Evolutionary conservation across 2,113 vertebrate species (phyloP).

Genomic region (Cyanoderma ruficeps): DNA sequence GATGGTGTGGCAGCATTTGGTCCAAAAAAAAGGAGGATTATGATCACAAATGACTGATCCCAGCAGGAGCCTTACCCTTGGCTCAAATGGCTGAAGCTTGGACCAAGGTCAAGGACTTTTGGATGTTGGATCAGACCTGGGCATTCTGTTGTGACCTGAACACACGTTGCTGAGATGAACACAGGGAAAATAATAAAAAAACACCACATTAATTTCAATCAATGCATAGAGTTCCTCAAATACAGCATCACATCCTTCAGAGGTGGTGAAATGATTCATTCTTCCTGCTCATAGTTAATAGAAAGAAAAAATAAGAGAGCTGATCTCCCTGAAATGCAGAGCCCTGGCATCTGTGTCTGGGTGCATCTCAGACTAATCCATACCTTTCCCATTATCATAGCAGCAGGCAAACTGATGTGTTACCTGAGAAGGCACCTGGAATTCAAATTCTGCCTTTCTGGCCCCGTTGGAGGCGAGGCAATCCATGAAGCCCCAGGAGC

Average conservation of each 20-base stretch:
- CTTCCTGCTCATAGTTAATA: not conserved
- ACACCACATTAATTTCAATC: not conserved
- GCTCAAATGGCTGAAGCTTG: not conserved
- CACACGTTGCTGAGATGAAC: not conserved
- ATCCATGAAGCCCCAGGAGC: not conserved
- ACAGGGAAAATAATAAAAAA: not conserved
- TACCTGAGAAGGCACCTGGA: not conserved
- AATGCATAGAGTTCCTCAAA: not conserved
- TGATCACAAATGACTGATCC: not conserved
- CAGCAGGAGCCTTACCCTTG: not conserved
- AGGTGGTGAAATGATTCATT: not conserved
- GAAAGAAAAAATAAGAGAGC: not conserved
- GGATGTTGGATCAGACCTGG: not conserved
- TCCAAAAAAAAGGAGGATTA: not conserved
- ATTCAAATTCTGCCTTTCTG: not conserved
- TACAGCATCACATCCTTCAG: not conserved
- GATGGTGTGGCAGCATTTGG: not conserved
- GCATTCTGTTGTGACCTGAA: not conserved
- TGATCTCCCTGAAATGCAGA: not conserved
- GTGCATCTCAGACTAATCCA: not conserved
- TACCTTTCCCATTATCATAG: not conserved
- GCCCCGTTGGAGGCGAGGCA: not conserved
- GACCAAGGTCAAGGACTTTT: not conserved
- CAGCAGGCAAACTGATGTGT: not conserved
- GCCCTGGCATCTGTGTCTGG: not conserved